A percentile compares a stretch with the other conserved stretches of the same genome.
Conservation (phyloP, 2,797 vertebrate genomes). For the Delichon dasypus region DNA sequence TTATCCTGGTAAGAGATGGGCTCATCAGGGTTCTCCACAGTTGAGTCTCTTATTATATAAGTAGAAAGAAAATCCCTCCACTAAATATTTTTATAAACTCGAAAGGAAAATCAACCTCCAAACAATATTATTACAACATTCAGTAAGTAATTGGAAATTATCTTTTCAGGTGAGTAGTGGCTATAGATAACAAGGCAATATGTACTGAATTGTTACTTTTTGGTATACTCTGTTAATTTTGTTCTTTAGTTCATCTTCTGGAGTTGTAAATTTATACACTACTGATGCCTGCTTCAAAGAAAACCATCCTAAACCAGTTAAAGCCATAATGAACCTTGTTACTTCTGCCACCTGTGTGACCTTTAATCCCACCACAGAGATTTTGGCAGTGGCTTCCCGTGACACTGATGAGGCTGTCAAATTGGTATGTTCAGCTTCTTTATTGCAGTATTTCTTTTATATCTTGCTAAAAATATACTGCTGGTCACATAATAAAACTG, state of each 20-base stretch:
- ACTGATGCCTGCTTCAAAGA: conserved; percentile 84
- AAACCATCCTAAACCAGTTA: conserved; percentile 84
- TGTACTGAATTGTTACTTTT: not conserved
- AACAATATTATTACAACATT: not conserved
- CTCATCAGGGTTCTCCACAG: not conserved
- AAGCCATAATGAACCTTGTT: conserved; percentile 90
- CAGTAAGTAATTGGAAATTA: not conserved
- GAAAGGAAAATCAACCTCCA: not conserved
- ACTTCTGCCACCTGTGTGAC: conserved; percentile 83
- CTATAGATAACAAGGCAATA: not conserved
- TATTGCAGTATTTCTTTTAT: not conserved
- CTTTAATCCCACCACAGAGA: conserved; percentile 89
- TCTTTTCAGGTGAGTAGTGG: not conserved
- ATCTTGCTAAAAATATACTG: not conserved
- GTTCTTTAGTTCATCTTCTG: conserved; percentile 85
- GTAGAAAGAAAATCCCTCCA: not conserved
- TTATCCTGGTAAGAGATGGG: not conserved
- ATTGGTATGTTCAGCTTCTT: conserved; percentile 79
- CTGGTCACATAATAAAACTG: not conserved
- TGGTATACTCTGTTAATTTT: not conserved
- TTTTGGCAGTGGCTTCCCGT: conserved; percentile 87
- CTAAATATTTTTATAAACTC: not conserved
- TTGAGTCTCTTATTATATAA: not conserved
- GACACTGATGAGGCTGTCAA: conserved; percentile 83
- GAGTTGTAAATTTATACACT: conserved; percentile 92